A percentile compares a stretch with the other conserved stretches of the same genome.
These are phyloP conservation scores for Xenopus borealis DNA, from an alignment of 2,113 vertebrate species.

Conservation along the genomic window DNA sequence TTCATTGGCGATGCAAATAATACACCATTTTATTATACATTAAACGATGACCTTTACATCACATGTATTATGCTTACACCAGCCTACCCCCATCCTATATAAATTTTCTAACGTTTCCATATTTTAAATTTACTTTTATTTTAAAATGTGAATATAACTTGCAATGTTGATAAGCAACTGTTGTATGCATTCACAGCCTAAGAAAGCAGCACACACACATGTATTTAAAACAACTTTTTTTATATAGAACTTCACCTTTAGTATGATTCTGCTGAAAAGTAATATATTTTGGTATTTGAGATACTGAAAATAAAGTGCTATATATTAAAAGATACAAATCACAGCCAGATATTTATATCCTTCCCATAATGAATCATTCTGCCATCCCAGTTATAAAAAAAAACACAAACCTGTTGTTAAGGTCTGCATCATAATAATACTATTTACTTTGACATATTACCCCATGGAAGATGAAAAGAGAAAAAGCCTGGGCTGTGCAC, in stretches of 20 bases:
- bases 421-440: background rate
- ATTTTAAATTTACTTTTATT: too few relatives aligned
- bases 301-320: constrained; percentile 2
- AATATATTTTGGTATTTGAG: constrained; percentile 2
- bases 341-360: background rate
- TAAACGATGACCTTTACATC: too few relatives aligned
- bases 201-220: background rate
- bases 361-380: constrained; percentile 2
- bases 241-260: background rate
- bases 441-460: constrained; percentile 2
- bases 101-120: too few relatives aligned
- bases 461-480: background rate
- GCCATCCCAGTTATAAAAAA: background rate
- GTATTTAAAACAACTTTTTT: background rate
- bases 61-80: too few relatives aligned
- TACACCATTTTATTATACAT: too few relatives aligned
- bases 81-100: too few relatives aligned
- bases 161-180: too few relatives aligned
- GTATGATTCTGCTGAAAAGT: background rate
- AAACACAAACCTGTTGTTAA: background rate
- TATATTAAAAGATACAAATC: constrained; percentile 2
- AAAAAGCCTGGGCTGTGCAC: background rate
- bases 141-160: too few relatives aligned
- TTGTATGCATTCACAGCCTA: background rate
- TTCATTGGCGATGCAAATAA: too few relatives aligned